Percentiles rank a stretch among this genome's conserved stretches.
phyloP scores from a whole-genome alignment of 2,888 invertebrate genomes.

The Andricus curvator region DNA sequence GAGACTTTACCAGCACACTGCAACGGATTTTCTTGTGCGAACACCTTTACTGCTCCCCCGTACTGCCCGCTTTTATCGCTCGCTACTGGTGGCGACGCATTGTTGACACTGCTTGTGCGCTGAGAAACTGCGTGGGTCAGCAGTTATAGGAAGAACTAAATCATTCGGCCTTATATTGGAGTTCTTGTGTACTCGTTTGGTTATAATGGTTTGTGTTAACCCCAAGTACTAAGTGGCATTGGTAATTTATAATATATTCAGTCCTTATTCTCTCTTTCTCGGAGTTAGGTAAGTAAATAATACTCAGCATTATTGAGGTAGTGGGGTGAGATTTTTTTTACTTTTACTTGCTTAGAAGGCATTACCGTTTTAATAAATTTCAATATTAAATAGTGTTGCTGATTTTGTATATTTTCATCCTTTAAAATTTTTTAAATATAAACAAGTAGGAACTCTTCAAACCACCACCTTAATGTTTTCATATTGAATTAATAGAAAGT shows the following conservation, averaged over 20 bases:
- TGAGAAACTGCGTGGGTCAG: no score
- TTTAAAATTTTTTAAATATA: neutral
- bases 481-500: neutral
- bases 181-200: no score
- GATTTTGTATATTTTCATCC: neutral
- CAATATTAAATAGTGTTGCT: neutral
- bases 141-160: no score
- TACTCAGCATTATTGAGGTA: neutral
- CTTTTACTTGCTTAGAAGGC: neutral
- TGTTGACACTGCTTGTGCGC: no score
- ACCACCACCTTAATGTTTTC: neutral
- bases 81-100: no score
- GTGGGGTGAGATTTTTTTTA: neutral
- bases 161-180: no score
- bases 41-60: no score
- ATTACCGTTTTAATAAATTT: neutral
- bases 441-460: neutral
- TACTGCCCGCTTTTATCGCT: no score
- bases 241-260: conserved; percentile 57
- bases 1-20: no score
- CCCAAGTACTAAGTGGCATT: neutral
- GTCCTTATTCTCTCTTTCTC: conserved; percentile 71
- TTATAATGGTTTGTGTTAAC: neutral
- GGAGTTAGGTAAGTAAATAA: conserved; percentile 72
- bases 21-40: no score